phyloP scores from a whole-genome alignment of 2,113 vertebrate species.

The Pseudorhombus dupliciocellatus region DNA sequence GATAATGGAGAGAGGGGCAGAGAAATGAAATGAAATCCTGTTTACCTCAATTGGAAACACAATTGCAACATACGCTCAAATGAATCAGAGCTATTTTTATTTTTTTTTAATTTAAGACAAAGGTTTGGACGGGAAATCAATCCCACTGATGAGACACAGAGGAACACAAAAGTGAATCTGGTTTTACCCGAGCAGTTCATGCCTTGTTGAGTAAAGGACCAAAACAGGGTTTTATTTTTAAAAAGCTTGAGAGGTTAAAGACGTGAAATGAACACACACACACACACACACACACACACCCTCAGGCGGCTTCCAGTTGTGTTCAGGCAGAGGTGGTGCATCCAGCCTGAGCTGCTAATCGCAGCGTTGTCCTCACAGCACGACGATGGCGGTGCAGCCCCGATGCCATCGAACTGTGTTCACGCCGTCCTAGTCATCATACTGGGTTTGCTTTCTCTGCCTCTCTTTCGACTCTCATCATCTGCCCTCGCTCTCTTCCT shows the following conservation, averaged over 20 bases:
- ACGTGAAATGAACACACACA: constrained; percentile 6
- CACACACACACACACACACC: background rate
- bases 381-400: background rate
- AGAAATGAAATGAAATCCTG: background rate
- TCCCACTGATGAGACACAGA: background rate
- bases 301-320: constrained; percentile 46
- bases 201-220: constrained; percentile 17
- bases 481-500: constrained; percentile 1
- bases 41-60: too few species aligned
- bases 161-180: background rate
- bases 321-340: constrained; percentile 36
- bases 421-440: constrained; percentile 39
- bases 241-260: constrained; percentile 38
- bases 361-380: constrained; percentile 32
- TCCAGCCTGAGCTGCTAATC: constrained; percentile 16
- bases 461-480: constrained; percentile 8
- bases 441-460: constrained; percentile 5
- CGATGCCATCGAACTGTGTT: constrained; percentile 24
- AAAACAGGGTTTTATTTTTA: background rate
- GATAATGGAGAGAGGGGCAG: background rate
- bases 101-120: background rate
- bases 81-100: too few species aligned
- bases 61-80: too few species aligned
- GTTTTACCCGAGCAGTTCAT: background rate
- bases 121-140: background rate